Base-by-base conservation (phyloP, 2,113 vertebrate species). In the Electrona antarctica region DNA sequence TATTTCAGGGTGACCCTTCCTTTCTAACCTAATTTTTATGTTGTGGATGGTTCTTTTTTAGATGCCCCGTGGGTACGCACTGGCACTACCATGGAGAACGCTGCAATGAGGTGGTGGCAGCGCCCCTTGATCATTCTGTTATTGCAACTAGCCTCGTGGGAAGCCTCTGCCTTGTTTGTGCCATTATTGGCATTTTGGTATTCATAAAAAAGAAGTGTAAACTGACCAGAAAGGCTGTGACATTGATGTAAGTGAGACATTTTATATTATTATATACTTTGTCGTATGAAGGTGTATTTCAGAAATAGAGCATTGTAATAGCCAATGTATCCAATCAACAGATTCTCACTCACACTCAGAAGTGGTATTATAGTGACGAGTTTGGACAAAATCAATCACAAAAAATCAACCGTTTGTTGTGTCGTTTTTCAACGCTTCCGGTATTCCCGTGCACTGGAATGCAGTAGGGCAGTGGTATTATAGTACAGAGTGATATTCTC, bases 201-300 rank as follows among this genome's bases (percentile, higher is more conserved):
- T 92, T 93, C 79, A 91, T 94, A 74, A 91, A 94, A 89, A 94
- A 93, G 93, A 95, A 93, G 92, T 93, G 89, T 15, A 67, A 92
- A 50, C 78, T 67, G 71, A 84, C 77, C 86, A 93, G 89, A 90
- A 94, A 93, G 89, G 90, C 85, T 66, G 80, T 92, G 69, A 88
- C 93, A 13, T 81, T 94, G 78, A 91, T 94, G 94, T 96, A 94
- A 96, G 95, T 83, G 69, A 0, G 6, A 0, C 7, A 64, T 64
- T 63, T 56, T 48, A 1, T 45, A 70, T 69, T 47, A n/a, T 41
- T 41, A 4, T 41, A 41, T 41, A 41, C 33, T 41, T 41, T 41
- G 3, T 41, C 33, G 5, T 41, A 41, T 41, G 33, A 41, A 41
- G 33, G 33, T 41, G 33, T 6, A 41, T 41, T 41, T 41, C 3